Percentiles rank a stretch among this genome's conserved stretches.
phyloP scores from a whole-genome alignment of 2,797 vertebrate species.

The Rhinogobio ventralis region DNA sequence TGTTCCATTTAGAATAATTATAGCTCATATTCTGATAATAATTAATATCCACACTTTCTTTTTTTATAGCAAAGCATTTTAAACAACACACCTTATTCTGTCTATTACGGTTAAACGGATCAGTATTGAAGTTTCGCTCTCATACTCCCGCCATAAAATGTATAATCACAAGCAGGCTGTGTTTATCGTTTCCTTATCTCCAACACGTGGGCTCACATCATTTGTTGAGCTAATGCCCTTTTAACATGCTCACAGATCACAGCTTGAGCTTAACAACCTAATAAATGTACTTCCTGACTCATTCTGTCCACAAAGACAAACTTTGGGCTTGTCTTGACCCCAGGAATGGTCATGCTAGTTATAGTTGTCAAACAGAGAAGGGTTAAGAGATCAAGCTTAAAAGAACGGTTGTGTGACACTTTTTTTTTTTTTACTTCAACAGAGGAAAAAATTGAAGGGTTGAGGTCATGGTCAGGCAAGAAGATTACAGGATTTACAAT shows the following conservation, averaged over 20 bases:
- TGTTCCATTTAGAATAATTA: not conserved
- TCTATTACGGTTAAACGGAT: not conserved
- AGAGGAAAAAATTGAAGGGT: not conserved
- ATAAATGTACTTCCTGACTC: slow-evolving; percentile 39
- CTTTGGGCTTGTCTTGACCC: slow-evolving; percentile 6
- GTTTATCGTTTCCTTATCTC: slow-evolving; percentile 37
- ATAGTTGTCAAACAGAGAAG: not conserved
- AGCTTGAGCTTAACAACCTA: slow-evolving; percentile 19
- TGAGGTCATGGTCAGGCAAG: slow-evolving; percentile 4
- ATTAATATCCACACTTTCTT: not conserved
- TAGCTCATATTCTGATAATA: not conserved
- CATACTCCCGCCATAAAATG: slow-evolving; percentile 10
- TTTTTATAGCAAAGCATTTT: not conserved
- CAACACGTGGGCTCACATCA: slow-evolving; percentile 16
- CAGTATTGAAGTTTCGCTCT: not conserved
- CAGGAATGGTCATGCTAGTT: slow-evolving; percentile 1
- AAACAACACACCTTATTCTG: not conserved
- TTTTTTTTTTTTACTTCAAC: not conserved
- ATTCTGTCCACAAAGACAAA: slow-evolving; percentile 8
- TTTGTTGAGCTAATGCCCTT: slow-evolving; percentile 41
- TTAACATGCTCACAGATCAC: slow-evolving; percentile 36
- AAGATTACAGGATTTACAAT: slow-evolving; percentile 20
- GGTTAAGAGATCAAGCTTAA: slow-evolving; percentile 16
- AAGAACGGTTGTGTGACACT: not conserved
- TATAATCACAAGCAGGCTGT: slow-evolving; percentile 31